Evolutionary conservation across 30 jellyfish, hydroid and myxozoan species (phyloP).

Genomic region (Cassiopea xamachana): DNA sequence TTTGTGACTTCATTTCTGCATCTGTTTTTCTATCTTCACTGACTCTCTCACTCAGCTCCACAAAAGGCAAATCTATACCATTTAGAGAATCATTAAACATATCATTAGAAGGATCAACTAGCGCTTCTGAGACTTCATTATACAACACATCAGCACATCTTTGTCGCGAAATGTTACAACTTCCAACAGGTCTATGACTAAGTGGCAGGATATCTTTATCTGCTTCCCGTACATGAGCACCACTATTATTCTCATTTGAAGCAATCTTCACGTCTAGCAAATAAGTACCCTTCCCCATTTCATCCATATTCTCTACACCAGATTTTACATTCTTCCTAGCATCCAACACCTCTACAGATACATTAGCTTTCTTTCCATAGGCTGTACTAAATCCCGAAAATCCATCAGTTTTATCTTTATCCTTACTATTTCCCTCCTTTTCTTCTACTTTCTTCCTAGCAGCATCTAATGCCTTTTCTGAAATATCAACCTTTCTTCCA

Average conservation of each 20-base stretch:
- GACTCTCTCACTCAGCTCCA: not conserved
- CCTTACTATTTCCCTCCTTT: not conserved
- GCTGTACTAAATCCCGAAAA: slow-evolving; percentile 69
- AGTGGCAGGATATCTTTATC: no score
- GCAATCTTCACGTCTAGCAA: no score
- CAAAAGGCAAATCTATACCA: not conserved
- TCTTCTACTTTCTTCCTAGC: slow-evolving; percentile 49
- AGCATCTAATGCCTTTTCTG: slow-evolving; percentile 60
- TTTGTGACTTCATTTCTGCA: not conserved
- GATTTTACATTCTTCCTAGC: slow-evolving; percentile 23
- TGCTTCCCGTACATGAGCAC: no score
- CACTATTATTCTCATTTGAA: no score
- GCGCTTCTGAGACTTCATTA: no score
- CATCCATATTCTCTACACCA: not conserved
- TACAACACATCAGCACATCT: no score
- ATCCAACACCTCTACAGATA: slow-evolving; percentile 51
- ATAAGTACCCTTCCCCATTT: not conserved
- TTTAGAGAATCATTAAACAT: no score
- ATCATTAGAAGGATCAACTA: no score
- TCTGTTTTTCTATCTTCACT: not conserved
- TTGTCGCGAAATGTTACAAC: no score
- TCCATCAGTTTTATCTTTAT: not conserved
- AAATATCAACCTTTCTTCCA: slow-evolving; percentile 59
- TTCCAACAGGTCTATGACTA: no score
- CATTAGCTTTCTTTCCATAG: slow-evolving; percentile 47